Percentiles rank a stretch among this genome's conserved stretches.
Evolutionary conservation across 2,113 vertebrate genomes (phyloP).

Genomic region (Ceuthmochares aereus): DNA sequence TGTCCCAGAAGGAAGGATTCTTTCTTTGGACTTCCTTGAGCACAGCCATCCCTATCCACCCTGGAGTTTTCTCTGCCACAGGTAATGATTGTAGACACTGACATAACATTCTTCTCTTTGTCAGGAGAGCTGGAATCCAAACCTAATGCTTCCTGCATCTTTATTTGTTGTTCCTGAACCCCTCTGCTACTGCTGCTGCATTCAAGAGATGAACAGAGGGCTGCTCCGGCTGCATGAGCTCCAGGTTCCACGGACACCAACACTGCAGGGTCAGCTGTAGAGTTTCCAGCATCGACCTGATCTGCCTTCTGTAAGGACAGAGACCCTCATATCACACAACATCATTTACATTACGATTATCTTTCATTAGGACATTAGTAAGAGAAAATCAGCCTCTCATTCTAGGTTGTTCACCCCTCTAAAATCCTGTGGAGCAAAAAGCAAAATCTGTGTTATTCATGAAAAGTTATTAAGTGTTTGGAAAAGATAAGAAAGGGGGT

Average conservation of each 20-base stretch:
- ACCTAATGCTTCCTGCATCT: not conserved
- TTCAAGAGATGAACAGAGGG: not conserved
- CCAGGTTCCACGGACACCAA: not conserved
- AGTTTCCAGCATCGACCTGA: not conserved
- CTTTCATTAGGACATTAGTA: not conserved
- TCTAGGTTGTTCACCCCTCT: not conserved
- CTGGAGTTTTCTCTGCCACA: not conserved
- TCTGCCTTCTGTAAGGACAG: conserved; percentile 37
- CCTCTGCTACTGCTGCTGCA: not conserved
- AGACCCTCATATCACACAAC: not conserved
- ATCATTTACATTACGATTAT: not conserved
- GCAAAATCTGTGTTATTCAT: not conserved
- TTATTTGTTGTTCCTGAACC: not conserved
- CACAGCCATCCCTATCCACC: not conserved
- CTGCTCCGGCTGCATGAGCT: not conserved
- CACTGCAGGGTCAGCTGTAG: not conserved
- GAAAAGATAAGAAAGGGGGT: not conserved
- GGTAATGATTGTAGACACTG: rapidly evolving
- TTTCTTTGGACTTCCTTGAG: not conserved
- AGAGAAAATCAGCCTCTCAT: not conserved
- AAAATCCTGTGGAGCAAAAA: not conserved
- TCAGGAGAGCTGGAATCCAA: not conserved
- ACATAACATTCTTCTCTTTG: not conserved
- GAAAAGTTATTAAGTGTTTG: not conserved
- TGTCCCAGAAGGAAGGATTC: not conserved